Conservation (phyloP, 2,113 vertebrate genomes). For the Corythornis vintsioides region DNA sequence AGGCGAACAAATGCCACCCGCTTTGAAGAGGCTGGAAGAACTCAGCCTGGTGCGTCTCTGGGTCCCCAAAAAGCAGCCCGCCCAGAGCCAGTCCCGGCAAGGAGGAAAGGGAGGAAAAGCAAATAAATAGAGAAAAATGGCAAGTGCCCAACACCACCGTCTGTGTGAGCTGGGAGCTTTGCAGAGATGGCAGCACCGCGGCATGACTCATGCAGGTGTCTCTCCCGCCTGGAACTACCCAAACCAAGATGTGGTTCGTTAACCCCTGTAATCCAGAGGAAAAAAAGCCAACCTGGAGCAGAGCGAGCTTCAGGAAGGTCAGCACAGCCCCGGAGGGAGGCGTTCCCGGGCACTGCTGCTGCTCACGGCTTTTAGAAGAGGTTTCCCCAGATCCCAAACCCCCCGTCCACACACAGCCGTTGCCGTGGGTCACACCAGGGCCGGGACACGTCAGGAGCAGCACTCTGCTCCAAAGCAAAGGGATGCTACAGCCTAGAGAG, state of each 20-base stretch:
- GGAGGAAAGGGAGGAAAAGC: background rate
- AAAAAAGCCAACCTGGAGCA: accelerated
- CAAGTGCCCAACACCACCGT: background rate
- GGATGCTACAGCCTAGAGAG: background rate
- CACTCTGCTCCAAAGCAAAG: accelerated
- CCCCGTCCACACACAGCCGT: background rate
- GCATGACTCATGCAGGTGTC: constrained; percentile 49
- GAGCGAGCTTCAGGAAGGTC: background rate
- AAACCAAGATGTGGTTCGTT: background rate
- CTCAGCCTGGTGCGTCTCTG: background rate
- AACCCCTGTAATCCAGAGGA: background rate
- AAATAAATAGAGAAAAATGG: constrained; percentile 28
- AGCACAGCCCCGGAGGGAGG: background rate
- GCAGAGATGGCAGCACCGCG: constrained; percentile 18
- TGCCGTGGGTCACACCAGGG: background rate
- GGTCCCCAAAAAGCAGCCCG: background rate
- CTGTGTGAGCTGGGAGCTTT: background rate
- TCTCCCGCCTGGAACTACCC: background rate
- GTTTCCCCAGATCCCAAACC: background rate
- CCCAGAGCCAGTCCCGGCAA: background rate
- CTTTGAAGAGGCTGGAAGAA: background rate
- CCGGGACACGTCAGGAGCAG: background rate
- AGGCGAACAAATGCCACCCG: background rate
- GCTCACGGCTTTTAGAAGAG: background rate
- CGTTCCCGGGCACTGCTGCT: background rate